These are phyloP conservation scores for Osmerus eperlanus DNA, from an alignment of 2,113 vertebrate species.

Conservation along the genomic window DNA sequence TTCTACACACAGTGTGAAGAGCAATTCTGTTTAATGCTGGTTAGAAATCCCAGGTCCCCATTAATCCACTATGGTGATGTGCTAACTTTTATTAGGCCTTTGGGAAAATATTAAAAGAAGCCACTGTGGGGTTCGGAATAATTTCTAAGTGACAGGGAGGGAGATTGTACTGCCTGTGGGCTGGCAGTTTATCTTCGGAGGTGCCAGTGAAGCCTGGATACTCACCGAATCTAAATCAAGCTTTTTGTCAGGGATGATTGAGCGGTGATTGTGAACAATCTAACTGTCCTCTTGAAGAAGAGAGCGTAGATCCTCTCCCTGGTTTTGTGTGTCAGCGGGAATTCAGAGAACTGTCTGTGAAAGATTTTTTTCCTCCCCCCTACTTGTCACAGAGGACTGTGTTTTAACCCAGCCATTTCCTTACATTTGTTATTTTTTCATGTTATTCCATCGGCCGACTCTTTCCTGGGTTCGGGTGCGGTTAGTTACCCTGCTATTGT, in stretches of 20 bases:
- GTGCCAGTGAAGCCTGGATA: slow-evolving; percentile 49
- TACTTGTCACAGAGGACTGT: slow-evolving; percentile 9
- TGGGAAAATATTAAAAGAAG: slow-evolving; percentile 68
- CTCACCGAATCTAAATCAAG: slow-evolving; percentile 57
- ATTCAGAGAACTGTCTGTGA: slow-evolving; percentile 16
- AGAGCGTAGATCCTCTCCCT: slow-evolving; percentile 23
- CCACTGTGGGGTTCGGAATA: slow-evolving; percentile 55
- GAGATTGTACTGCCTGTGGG: slow-evolving; percentile 68
- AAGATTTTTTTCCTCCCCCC: background rate
- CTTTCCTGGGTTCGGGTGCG: no score
- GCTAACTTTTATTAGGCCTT: slow-evolving; percentile 55
- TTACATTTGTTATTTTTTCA: background rate
- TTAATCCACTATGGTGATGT: slow-evolving; percentile 50
- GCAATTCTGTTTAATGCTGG: slow-evolving; percentile 33
- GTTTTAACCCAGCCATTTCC: background rate
- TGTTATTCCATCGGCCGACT: background rate
- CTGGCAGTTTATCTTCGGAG: slow-evolving; percentile 64
- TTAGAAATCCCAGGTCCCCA: slow-evolving; percentile 35
- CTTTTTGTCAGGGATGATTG: slow-evolving; percentile 68
- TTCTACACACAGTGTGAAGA: slow-evolving; percentile 39
- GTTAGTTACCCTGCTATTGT: background rate
- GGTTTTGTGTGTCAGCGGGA: slow-evolving; percentile 38
- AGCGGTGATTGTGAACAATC: slow-evolving; percentile 51
- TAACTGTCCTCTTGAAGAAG: slow-evolving; percentile 32
- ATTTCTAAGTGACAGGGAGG: slow-evolving; percentile 59